A percentile compares a stretch with the other conserved stretches of the same genome.
These are phyloP conservation scores for Penaeus japonicus DNA, from an alignment of 1,140 invertebrate genomes.

Conservation along the genomic window DNA sequence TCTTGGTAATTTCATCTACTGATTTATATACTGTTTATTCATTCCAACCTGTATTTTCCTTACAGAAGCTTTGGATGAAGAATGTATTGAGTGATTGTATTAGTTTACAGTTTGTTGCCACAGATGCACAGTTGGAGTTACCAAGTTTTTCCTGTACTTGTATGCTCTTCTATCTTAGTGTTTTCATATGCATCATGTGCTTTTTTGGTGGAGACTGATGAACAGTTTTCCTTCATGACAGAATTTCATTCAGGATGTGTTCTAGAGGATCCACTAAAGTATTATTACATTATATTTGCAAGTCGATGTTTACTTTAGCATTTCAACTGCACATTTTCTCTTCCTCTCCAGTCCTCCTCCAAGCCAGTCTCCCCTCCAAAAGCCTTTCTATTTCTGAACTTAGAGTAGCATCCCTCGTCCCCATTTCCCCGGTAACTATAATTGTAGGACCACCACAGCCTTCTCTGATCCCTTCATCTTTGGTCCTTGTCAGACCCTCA, in stretches of 20 bases:
- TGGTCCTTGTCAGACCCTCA: too few species aligned
- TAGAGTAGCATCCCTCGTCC: too few species aligned
- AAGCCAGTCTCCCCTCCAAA: too few species aligned
- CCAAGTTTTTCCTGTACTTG: constrained; percentile 41
- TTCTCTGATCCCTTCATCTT: too few species aligned
- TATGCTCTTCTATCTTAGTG: constrained; percentile 37
- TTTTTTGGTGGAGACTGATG: constrained; percentile 26
- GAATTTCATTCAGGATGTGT: constrained; percentile 32
- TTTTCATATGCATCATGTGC: constrained; percentile 36
- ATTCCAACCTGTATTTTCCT: background rate
- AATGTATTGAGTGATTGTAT: too few species aligned
- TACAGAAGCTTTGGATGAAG: too few species aligned
- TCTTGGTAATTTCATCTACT: constrained; percentile 41
- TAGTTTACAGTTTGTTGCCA: background rate
- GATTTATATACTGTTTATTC: background rate
- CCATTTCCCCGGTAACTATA: too few species aligned
- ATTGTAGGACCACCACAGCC: too few species aligned
- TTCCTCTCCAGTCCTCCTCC: background rate
- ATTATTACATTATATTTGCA: constrained; percentile 31
- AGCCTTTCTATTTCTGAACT: too few species aligned
- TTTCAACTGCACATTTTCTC: constrained; percentile 31
- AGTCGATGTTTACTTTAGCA: constrained; percentile 29
- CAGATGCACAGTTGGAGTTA: constrained; percentile 22
- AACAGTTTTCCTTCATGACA: constrained; percentile 34
- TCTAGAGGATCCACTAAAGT: constrained; percentile 22